phyloP scores from a whole-genome alignment of 1,140 invertebrate species.

The Leptopilina boulardi region DNA sequence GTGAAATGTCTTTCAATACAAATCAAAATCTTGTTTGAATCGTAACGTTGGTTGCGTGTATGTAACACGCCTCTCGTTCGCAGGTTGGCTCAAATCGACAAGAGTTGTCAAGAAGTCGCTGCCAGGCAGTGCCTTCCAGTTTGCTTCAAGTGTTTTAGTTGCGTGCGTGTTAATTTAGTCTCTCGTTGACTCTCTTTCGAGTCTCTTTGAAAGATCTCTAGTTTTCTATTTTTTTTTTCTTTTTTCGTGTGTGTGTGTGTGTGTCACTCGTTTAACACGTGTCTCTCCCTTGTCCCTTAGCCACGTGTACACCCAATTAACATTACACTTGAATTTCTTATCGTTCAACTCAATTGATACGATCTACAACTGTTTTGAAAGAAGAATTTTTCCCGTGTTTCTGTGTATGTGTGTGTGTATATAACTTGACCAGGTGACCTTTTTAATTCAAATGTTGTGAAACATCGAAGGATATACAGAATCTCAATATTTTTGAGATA shows the following conservation, averaged over 20 bases:
- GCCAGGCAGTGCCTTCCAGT: neutral
- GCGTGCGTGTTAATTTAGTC: too few relatives aligned
- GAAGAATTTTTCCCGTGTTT: neutral
- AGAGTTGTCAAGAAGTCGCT: neutral
- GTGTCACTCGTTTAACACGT: neutral
- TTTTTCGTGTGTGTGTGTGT: too few relatives aligned
- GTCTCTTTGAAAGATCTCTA: neutral
- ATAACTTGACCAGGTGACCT: too few relatives aligned
- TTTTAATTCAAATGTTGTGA: too few relatives aligned
- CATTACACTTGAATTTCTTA: neutral
- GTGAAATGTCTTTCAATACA: conserved; percentile 37
- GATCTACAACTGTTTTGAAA: neutral
- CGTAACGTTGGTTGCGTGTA: too few relatives aligned
- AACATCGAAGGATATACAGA: too few relatives aligned
- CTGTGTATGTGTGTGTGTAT: too few relatives aligned
- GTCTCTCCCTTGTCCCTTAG: neutral
- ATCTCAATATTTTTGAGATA: too few relatives aligned
- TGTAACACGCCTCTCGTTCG: neutral
- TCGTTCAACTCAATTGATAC: neutral
- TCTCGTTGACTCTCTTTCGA: too few relatives aligned
- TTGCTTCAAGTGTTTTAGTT: too few relatives aligned
- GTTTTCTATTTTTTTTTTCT: too few relatives aligned
- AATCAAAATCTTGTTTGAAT: neutral
- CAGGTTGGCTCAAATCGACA: neutral
- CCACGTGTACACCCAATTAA: conserved; percentile 25